Conservation (phyloP, 1,140 invertebrate genomes). For the Dendroctonus ponderosae region DNA sequence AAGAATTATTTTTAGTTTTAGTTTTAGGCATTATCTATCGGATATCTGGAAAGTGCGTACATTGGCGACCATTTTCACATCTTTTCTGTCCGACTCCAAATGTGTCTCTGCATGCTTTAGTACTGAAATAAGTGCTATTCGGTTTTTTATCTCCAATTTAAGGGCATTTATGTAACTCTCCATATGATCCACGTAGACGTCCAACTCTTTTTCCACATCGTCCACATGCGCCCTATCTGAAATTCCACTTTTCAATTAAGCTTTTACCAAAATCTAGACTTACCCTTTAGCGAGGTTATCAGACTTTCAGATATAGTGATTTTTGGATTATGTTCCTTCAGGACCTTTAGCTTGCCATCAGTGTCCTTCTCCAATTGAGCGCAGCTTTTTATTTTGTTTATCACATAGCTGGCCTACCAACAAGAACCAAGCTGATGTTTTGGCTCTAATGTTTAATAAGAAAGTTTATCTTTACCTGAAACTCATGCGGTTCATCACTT, state of each 20-base stretch:
- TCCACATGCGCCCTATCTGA: slow-evolving; percentile 79
- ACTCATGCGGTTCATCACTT: slow-evolving; percentile 62
- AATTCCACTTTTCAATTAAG: neutral
- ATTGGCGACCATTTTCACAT: slow-evolving; percentile 91
- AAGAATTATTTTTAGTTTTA: slow-evolving; percentile 4
- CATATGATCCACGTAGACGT: slow-evolving; percentile 73
- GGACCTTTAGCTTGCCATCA: slow-evolving; percentile 61
- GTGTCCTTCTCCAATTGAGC: slow-evolving; percentile 65
- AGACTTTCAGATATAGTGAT: slow-evolving; percentile 60
- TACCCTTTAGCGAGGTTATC: slow-evolving; percentile 70
- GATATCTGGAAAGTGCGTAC: slow-evolving; percentile 59
- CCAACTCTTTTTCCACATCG: slow-evolving; percentile 85
- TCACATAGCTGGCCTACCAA: slow-evolving; percentile 59
- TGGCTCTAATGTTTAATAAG: neutral
- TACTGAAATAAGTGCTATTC: slow-evolving; percentile 70
- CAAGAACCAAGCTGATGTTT: neutral
- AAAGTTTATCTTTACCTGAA: slow-evolving; percentile 56
- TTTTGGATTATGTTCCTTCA: slow-evolving; percentile 58
- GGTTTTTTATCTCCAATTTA: slow-evolving; percentile 78
- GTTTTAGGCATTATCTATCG: neutral
- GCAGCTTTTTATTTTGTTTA: slow-evolving; percentile 67
- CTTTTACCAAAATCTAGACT: neutral
- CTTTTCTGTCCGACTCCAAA: slow-evolving; percentile 84
- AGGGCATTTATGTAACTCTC: slow-evolving; percentile 78
- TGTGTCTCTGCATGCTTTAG: slow-evolving; percentile 80